Conservation (phyloP, 2,113 vertebrate species). For the Myocastor coypus region DNA sequence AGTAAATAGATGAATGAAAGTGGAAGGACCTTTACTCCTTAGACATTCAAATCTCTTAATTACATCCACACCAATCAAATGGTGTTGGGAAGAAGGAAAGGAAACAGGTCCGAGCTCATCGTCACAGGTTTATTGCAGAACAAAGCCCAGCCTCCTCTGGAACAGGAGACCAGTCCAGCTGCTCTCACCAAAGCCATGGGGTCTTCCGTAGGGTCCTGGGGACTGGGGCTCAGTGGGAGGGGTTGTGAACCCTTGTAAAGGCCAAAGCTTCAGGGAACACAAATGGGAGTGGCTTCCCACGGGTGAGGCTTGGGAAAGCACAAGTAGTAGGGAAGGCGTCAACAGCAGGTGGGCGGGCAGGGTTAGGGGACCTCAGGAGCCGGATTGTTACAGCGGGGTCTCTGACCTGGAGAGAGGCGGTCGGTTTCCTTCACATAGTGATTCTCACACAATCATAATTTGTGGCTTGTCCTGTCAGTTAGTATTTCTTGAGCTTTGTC, state of each 20-base stretch:
- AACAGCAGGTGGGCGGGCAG: neutral
- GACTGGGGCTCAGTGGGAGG: neutral
- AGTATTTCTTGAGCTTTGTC: constrained; percentile 28
- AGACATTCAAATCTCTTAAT: neutral
- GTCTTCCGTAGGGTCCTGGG: neutral
- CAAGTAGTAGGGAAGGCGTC: neutral
- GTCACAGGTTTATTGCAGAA: neutral
- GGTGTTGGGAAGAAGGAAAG: neutral
- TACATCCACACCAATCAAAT: constrained; percentile 3
- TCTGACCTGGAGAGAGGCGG: neutral
- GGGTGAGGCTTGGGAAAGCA: neutral
- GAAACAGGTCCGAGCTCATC: neutral
- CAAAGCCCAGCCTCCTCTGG: neutral
- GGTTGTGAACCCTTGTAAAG: neutral
- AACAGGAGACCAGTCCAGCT: neutral
- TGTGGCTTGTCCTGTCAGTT: constrained; percentile 37
- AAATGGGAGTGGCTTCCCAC: neutral
- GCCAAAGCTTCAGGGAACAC: neutral
- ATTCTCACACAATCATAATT: neutral
- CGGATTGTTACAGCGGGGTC: neutral
- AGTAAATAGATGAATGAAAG: constrained; percentile 23
- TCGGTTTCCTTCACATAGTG: neutral
- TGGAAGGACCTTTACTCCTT: neutral
- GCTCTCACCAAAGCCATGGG: too few species aligned
- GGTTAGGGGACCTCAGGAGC: neutral